phyloP scores from a whole-genome alignment of 2,113 vertebrate species.

The Struthidea cinerea region DNA sequence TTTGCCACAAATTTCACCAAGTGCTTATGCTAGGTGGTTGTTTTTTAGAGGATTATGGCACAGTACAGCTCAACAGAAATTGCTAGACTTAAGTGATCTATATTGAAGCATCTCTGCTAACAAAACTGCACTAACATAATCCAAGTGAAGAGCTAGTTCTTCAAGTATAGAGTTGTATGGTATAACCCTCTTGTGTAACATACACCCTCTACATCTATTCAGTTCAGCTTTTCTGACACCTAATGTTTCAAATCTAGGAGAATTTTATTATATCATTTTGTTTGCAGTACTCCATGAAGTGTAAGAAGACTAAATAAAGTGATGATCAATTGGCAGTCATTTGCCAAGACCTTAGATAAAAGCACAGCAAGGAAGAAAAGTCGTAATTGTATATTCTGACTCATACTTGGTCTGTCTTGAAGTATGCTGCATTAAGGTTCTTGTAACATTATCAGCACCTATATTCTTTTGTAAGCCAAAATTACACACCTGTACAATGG shows the following conservation, averaged over 20 bases:
- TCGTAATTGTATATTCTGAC: neutral
- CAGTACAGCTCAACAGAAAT: neutral
- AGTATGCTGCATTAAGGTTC: neutral
- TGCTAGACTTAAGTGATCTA: neutral
- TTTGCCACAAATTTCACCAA: neutral
- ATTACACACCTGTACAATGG: neutral
- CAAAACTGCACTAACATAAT: neutral
- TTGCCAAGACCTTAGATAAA: neutral
- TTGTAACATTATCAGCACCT: neutral
- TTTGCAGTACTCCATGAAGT: neutral
- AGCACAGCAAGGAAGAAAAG: neutral
- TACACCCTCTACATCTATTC: neutral
- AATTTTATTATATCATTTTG: neutral
- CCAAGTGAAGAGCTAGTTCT: neutral
- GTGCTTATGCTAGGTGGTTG: neutral
- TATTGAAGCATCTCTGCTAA: neutral
- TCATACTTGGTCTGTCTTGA: neutral
- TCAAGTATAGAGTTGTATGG: neutral
- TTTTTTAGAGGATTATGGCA: neutral
- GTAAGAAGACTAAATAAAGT: neutral
- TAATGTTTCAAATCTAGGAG: conserved; percentile 10
- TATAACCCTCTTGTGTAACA: neutral
- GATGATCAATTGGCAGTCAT: neutral
- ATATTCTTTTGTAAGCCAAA: neutral
- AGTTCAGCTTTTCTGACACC: neutral